phyloP scores from a whole-genome alignment of 2,888 invertebrate genomes.

The Adela reaumurella region DNA sequence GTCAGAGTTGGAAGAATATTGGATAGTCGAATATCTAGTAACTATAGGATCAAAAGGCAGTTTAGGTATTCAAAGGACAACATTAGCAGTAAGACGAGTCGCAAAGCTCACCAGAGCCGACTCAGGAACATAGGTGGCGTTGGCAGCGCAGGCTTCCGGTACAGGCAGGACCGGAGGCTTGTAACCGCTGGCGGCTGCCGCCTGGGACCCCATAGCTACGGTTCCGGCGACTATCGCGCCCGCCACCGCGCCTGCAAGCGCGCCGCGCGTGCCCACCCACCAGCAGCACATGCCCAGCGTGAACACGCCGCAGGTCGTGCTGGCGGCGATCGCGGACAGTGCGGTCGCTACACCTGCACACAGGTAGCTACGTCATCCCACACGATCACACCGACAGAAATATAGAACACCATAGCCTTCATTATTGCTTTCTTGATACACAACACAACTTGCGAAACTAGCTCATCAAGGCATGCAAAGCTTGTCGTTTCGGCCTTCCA shows the following conservation, averaged over 20 bases:
- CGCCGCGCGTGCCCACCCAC: constrained; percentile 70
- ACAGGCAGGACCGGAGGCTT: constrained; percentile 43
- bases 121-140: constrained; percentile 27
- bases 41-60: neutral
- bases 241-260: constrained; percentile 56
- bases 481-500: too few species aligned
- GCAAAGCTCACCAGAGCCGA: constrained; percentile 29
- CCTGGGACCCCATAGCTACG: constrained; percentile 65
- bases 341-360: constrained; percentile 62
- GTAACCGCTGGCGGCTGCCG: constrained; percentile 57
- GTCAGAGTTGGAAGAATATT: too few species aligned
- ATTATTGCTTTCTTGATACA: too few species aligned
- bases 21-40: too few species aligned
- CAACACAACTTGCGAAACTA: too few species aligned
- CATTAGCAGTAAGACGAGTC: constrained; percentile 1
- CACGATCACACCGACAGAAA: too few species aligned
- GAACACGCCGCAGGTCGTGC: constrained; percentile 79
- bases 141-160: constrained; percentile 23
- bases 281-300: constrained; percentile 79
- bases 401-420: too few species aligned
- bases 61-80: neutral
- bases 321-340: constrained; percentile 78
- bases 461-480: too few species aligned
- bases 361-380: too few species aligned
- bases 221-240: constrained; percentile 61